Percentiles rank a stretch among this genome's conserved stretches.
Conservation (phyloP, 35 echinoderm and acorn worm genomes). For the Ophioderma brevispina region DNA sequence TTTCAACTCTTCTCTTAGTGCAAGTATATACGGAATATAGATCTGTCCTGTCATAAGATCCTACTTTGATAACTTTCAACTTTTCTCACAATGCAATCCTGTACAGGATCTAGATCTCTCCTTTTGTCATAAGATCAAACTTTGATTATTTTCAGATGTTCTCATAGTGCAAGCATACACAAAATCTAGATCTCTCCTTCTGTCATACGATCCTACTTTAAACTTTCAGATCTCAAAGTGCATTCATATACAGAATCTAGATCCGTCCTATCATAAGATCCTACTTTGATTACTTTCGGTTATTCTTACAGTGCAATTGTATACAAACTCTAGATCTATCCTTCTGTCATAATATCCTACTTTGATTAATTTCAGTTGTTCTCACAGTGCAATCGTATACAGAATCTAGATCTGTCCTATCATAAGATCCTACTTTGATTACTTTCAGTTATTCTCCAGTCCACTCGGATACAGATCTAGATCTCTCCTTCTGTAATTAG, state of each 20-base stretch:
- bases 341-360: slow-evolving; percentile 82
- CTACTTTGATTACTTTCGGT: no score
- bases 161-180: slow-evolving; percentile 33
- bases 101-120: no score
- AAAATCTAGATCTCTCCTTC: slow-evolving; percentile 79
- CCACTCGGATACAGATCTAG: no score
- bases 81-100: no score
- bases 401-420: slow-evolving; percentile 75
- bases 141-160: slow-evolving; percentile 72
- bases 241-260: slow-evolving; percentile 52
- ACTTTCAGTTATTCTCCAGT: no score
- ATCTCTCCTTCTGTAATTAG: no score
- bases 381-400: slow-evolving; percentile 39
- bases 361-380: slow-evolving; percentile 73
- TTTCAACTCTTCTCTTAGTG: no score
- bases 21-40: no score
- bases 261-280: slow-evolving; percentile 81
- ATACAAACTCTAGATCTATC: slow-evolving; percentile 75
- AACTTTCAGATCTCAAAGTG: slow-evolving; percentile 29
- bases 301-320: slow-evolving; percentile 38
- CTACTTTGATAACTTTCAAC: no score
- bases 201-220: slow-evolving; percentile 79
- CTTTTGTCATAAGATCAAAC: no score
- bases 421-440: no score
- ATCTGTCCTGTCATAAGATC: no score